Base-by-base conservation (phyloP, 2,113 vertebrate genomes). In the Cettia cetti region DNA sequence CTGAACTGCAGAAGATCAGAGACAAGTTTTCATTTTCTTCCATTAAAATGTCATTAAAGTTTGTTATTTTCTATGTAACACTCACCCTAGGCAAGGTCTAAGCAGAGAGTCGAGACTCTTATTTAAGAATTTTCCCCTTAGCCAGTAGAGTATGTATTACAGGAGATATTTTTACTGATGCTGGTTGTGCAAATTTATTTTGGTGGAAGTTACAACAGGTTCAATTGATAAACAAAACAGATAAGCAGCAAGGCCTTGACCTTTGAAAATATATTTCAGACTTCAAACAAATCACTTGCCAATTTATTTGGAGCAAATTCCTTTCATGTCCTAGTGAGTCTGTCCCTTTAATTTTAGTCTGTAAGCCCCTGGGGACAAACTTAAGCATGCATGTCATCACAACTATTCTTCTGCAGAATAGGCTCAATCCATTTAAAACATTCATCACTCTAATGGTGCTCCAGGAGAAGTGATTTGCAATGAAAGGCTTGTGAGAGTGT, bases 401-500 rank as follows among this genome's bases (percentile, higher is more conserved):
- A 89, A 13, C 49, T 75, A 8, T 19, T 90, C 49, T 39, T 91
- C 47, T 49, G 69, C 61, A 83, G 53, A 85, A 82, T 14, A 60
- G 28, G 60, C n/a, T 79, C 52, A 69, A 68, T 89, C 53, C 6
- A 35, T 90, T 90, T 60, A 63, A 94, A 88, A 80, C 0, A 0
- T n/a, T 90, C 57, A 52, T 86, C 59, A 49, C 31, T 69, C 21
- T 71, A 56, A 56, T 44, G 45, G 49, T 76, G 53, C 44, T 86
- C 64, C 75, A 94, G 76, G n/a, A 92, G 60, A 94, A 95, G 69
- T 60, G 44, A 89, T 86, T 75, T 89, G n/a, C 53, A 69, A 26
- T 49, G 37, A 85, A 93, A 72, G 16, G 18, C 44, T 79, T 53
- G 26, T 49, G 53, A 54, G 18, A 83, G 20, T 12, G 26, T 75